Conservation (phyloP, 2,797 vertebrate species). For the Chelidonichthys spinosus region DNA sequence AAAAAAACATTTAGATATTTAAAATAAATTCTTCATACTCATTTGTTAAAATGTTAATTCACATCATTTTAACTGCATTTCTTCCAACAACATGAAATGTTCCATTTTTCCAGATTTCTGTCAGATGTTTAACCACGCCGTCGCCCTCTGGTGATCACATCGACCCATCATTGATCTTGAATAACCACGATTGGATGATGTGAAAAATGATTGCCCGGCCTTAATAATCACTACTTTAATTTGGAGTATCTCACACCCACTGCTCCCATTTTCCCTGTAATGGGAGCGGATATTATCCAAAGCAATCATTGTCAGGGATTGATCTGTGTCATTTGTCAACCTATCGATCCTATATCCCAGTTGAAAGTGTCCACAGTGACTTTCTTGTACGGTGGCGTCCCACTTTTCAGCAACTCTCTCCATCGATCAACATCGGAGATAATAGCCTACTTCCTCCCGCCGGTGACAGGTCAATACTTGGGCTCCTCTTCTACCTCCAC, state of each 20-base stretch:
- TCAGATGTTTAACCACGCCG: no score
- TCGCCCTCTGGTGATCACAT: no score
- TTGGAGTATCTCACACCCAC: conserved; percentile 31
- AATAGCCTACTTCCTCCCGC: conserved; percentile 39
- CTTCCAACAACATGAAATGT: no score
- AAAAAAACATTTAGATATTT: no score
- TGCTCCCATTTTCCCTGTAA: conserved; percentile 35
- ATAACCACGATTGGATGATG: no score
- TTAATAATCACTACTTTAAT: conserved; percentile 22
- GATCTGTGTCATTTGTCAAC: conserved; percentile 47
- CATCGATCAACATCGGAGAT: conserved; percentile 54
- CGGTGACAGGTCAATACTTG: conserved; percentile 48
- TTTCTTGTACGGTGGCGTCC: conserved; percentile 31
- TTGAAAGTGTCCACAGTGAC: conserved; percentile 49
- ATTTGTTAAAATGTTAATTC: no score
- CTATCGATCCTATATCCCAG: conserved; percentile 39
- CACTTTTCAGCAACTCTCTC: conserved; percentile 36
- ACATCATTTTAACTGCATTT: no score
- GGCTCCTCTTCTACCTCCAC: conserved; percentile 39
- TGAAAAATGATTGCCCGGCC: no score
- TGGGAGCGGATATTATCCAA: conserved; percentile 28
- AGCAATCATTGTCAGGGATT: conserved; percentile 43
- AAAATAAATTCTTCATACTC: no score
- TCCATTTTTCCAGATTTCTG: no score
- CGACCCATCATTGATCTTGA: no score